These are phyloP conservation scores for Brachyhypopomus gauderio DNA, from an alignment of 2,113 vertebrate genomes.

Conservation along the genomic window DNA sequence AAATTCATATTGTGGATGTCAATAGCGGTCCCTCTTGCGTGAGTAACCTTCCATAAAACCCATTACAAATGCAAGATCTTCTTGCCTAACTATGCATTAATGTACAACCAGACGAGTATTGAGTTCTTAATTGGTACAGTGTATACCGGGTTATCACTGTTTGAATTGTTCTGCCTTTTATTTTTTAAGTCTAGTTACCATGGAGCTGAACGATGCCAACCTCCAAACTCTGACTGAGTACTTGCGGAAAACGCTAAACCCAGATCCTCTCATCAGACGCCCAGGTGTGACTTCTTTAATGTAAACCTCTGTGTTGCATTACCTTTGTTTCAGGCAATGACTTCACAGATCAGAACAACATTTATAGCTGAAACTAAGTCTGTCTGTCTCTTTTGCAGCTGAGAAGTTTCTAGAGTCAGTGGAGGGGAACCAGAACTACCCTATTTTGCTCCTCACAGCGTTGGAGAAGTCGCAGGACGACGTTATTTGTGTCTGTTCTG, in stretches of 20 bases:
- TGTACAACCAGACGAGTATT: too few species aligned
- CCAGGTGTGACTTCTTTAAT: slow-evolving; percentile 77
- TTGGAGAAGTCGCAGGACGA: slow-evolving; percentile 95
- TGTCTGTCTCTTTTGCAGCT: slow-evolving; percentile 70
- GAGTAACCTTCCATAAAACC: too few species aligned
- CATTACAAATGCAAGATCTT: too few species aligned
- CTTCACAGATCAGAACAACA: not conserved
- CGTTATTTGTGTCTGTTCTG: slow-evolving; percentile 95
- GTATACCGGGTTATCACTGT: too few species aligned
- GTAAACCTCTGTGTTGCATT: not conserved
- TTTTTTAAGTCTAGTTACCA: slow-evolving; percentile 70
- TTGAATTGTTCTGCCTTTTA: not conserved
- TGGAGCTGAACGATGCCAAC: slow-evolving; percentile 96
- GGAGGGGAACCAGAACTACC: slow-evolving; percentile 95
- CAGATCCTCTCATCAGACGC: slow-evolving; percentile 90
- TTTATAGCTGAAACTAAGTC: not conserved
- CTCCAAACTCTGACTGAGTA: slow-evolving; percentile 94
- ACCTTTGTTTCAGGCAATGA: not conserved
- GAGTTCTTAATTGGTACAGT: too few species aligned
- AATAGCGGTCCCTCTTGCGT: too few species aligned
- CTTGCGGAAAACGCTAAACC: slow-evolving; percentile 93
- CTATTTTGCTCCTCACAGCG: slow-evolving; percentile 87
- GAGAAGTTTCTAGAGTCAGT: slow-evolving; percentile 98
- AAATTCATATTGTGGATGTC: too few species aligned
- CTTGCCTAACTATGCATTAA: too few species aligned